phyloP scores from a whole-genome alignment of 2,113 vertebrate genomes.

The Australoheros scitulus region DNA sequence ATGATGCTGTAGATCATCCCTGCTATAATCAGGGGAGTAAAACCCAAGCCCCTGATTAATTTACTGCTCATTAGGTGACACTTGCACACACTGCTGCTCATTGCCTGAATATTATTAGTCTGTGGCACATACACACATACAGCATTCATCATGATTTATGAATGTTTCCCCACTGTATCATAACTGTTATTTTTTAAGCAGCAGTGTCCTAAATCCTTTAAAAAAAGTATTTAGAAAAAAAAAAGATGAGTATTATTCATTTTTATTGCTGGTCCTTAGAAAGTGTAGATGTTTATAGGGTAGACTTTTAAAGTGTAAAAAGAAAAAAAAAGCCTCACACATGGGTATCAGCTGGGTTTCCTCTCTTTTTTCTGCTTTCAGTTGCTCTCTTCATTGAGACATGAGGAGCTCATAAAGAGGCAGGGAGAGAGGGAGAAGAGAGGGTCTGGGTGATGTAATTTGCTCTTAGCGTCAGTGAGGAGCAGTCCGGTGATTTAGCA shows the following conservation, averaged over 20 bases:
- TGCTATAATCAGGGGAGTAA: constrained; percentile 56
- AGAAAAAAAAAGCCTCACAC: constrained; percentile 31
- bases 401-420: constrained; percentile 79
- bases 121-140: not conserved
- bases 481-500: constrained; percentile 75
- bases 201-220: constrained; percentile 5
- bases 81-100: constrained; percentile 7
- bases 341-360: constrained; percentile 55
- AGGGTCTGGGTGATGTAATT: constrained; percentile 80
- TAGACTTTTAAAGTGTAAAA: constrained; percentile 8
- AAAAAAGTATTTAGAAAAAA: not conserved
- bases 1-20: constrained; percentile 41
- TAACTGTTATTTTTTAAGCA: not conserved
- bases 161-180: constrained; percentile 10
- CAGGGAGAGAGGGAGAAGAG: constrained; percentile 54
- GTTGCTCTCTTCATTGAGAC: constrained; percentile 68
- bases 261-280: constrained; percentile 40
- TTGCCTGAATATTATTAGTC: constrained; percentile 43
- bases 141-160: constrained; percentile 28
- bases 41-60: constrained; percentile 45
- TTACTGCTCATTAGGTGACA: constrained; percentile 65
- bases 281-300: constrained; percentile 43
- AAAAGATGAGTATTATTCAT: constrained; percentile 23
- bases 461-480: constrained; percentile 75
- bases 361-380: constrained; percentile 28